These are phyloP conservation scores for Lepidocolaptes lacrymiger DNA, from an alignment of 2,797 vertebrate genomes.

Conservation along the genomic window DNA sequence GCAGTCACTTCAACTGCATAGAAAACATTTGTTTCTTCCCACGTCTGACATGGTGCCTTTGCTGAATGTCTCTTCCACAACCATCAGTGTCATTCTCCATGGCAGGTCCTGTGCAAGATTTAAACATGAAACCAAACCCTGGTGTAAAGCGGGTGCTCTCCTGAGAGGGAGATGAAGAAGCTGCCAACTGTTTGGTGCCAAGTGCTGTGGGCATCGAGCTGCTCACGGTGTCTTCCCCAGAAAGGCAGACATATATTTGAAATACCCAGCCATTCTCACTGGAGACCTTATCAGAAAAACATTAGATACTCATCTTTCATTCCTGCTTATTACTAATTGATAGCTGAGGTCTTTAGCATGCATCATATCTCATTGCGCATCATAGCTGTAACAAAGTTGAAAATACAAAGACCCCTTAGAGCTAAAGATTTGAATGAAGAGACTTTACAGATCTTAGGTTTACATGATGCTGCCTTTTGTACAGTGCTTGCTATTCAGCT, in stretches of 20 bases:
- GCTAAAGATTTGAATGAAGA: background rate
- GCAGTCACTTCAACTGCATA: background rate
- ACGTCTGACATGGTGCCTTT: background rate
- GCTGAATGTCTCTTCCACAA: background rate
- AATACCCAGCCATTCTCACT: background rate
- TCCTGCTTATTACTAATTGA: slow-evolving; percentile 23
- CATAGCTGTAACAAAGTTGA: background rate
- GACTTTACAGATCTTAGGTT: background rate
- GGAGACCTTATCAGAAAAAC: background rate
- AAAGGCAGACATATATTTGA: background rate
- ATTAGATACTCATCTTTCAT: slow-evolving; percentile 29
- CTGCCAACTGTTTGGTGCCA: slow-evolving; percentile 56
- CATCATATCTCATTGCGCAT: background rate
- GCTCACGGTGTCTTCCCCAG: background rate
- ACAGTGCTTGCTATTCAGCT: background rate
- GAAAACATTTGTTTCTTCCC: background rate
- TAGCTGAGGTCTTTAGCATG: background rate
- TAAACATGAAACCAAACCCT: slow-evolving; percentile 30
- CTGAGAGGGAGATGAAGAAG: slow-evolving; percentile 48
- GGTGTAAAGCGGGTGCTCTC: slow-evolving; percentile 11
- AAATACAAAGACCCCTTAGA: background rate
- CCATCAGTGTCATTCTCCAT: slow-evolving; percentile 24
- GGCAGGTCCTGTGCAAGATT: slow-evolving; percentile 6
- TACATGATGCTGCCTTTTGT: background rate
- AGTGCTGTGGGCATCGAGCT: slow-evolving; percentile 48